These are phyloP conservation scores for Aphis gossypii DNA, from an alignment of 1,140 invertebrate species.

Conservation along the genomic window DNA sequence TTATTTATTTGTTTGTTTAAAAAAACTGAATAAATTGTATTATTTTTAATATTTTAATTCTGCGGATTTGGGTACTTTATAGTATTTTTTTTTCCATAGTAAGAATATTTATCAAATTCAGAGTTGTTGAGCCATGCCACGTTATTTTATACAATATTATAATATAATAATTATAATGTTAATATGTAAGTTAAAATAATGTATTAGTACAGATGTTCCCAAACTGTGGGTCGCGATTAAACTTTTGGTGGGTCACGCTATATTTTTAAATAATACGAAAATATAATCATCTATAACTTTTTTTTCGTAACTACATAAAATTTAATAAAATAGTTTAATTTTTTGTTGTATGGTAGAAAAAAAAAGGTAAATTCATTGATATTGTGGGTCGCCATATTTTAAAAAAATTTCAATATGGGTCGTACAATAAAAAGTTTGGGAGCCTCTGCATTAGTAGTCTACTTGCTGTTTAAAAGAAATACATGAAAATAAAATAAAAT, in stretches of 20 bases:
- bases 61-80: background rate
- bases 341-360: too few relatives aligned
- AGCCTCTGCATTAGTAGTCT: background rate
- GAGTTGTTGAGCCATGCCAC: background rate
- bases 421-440: too few relatives aligned
- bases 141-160: background rate
- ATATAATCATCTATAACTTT: too few relatives aligned
- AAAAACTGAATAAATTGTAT: background rate
- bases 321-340: too few relatives aligned
- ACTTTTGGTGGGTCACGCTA: too few relatives aligned
- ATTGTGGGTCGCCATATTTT: too few relatives aligned
- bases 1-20: background rate
- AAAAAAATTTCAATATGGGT: too few relatives aligned
- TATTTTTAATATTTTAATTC: background rate
- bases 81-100: background rate
- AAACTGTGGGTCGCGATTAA: too few relatives aligned
- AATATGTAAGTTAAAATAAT: background rate
- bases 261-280: too few relatives aligned
- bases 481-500: background rate
- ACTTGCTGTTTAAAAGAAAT: background rate
- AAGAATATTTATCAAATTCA: background rate
- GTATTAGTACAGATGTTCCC: too few relatives aligned
- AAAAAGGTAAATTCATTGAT: too few relatives aligned
- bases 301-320: too few relatives aligned
- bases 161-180: background rate